Base-by-base conservation (phyloP, 2,113 vertebrate species). In the Girardinichthys multiradiatus region DNA sequence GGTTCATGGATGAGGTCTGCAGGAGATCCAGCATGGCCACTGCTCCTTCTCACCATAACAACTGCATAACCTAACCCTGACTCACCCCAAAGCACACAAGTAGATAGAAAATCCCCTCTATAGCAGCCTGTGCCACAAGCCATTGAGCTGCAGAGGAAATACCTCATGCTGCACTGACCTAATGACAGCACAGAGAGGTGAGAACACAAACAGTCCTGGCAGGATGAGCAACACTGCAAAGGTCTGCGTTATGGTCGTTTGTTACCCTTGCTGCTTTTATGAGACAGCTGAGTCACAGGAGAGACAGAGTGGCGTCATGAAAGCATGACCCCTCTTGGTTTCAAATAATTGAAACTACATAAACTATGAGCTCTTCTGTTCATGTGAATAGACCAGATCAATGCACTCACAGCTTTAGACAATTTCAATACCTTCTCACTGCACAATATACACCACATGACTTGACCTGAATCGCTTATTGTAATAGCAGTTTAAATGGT, bases 1-100 rank as follows among this genome's bases (percentile, higher is more conserved):
- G 78, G 79, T 80, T 66, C 30, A 54, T 45, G 74, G 27, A 67
- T 74, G 60, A 83, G 73, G 66, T 84, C 35, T 60, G 68, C 1
- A 30, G 27, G 19, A 67, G 70, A 62, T 59, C 58, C 19, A 66
- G 8, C 24, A 69, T 48, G 48, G 51, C 77, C 33, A n/a, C 69
- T 85, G 71, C 60, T 81, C 82, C 77, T 82, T 28, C 17, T 64
- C 29, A 5, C 77, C 80, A 87, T 88, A 69, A 83, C 51, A 72
- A 76, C 79, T 70, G 73, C 68, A 84, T 83, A 81, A 83, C 64
- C 66, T 90, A 81, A 89, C 84, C 89, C 83, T 85, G 88, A 88
- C 69, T 78, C 10, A 28, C 68, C 72, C 61, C 78, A 74, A 72
- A 84, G 71, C 76, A 73, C 75, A 81, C 68, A 81, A 70, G 85